Evolutionary conservation across 2,888 invertebrate species (phyloP), one percentile per base, ranked within the genome.

Genomic region (Coelopa pilipes): DNA sequence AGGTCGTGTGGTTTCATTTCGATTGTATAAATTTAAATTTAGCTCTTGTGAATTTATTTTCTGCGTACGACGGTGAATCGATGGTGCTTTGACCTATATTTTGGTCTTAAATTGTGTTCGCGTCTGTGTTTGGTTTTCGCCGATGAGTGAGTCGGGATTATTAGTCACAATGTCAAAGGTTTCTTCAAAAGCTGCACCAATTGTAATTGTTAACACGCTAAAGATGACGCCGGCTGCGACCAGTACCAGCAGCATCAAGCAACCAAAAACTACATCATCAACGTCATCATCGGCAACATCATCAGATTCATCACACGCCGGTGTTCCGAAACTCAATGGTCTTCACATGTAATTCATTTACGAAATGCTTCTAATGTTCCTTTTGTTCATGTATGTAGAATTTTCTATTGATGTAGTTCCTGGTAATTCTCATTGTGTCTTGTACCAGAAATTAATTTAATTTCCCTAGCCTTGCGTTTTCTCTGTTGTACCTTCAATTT

Each of bases 241-340:
- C 55, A 65, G 21, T 55, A 67, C 46, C 70, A 53, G 49, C 72
- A 66, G 53, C 73, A 72, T 55, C 67, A 77, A 68, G 69, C 71
- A 73, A 69, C 53, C 68, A 59, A 77, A 72, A 74, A 73, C 78
- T 77, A 57, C 78, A 77, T 77, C 81, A 77, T 75, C 77, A 80
- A 81, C 77, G 50, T 57, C 57, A 1, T 55, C 69, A 45, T 74
- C 77, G 80, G 78, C 80, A 74, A 75, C 78, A 63, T 79, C 79
- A 80, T 72, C 72, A 15, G 55, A 63, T 47, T 65, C 70, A 63
- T 60, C 62, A 2, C 34, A 67, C 72, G 45, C 45, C 68, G 47
- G 63, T 59, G 55, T 68, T 59, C 24, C 60, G 46, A 72, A 74
- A 59, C 63, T 65, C 65, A 72, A 72, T 65, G 72, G 70, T 72